Conservation (phyloP, 2,888 invertebrate species). For the Acleris cristana region DNA sequence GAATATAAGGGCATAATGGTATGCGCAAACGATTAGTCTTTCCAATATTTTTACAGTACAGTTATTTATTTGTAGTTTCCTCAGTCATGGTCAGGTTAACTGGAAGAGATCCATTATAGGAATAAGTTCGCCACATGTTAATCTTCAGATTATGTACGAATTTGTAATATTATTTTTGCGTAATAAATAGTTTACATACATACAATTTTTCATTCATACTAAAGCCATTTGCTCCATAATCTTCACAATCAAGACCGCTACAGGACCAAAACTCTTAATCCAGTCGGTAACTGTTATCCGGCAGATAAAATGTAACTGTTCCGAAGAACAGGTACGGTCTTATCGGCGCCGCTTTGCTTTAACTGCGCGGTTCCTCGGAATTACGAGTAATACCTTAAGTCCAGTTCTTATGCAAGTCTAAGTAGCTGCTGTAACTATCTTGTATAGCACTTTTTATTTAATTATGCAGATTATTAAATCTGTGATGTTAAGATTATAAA, state of each 20-base stretch:
- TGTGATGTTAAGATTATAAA: no score
- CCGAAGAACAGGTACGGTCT: constrained; percentile 15
- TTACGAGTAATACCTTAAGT: constrained; percentile 7
- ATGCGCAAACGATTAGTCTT: no score
- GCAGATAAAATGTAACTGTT: constrained; percentile 30
- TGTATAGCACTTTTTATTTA: background rate
- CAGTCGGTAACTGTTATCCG: constrained; percentile 29
- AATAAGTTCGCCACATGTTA: no score
- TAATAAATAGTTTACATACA: no score
- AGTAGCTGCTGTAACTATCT: background rate
- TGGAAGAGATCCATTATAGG: no score
- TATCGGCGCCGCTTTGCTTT: constrained; percentile 21
- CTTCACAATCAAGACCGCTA: background rate
- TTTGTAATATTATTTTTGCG: no score
- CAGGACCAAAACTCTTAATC: background rate
- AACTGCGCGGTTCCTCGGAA: constrained; percentile 17
- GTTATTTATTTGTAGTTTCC: no score
- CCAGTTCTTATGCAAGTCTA: constrained; percentile 4
- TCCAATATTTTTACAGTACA: no score
- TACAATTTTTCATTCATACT: background rate
- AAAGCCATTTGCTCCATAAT: background rate
- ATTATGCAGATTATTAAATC: background rate
- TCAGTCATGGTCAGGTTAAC: no score
- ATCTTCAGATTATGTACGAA: no score
- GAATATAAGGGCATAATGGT: no score